Evolutionary conservation across 1,140 invertebrate species (phyloP).

Genomic region (Tribolium castaneum): DNA sequence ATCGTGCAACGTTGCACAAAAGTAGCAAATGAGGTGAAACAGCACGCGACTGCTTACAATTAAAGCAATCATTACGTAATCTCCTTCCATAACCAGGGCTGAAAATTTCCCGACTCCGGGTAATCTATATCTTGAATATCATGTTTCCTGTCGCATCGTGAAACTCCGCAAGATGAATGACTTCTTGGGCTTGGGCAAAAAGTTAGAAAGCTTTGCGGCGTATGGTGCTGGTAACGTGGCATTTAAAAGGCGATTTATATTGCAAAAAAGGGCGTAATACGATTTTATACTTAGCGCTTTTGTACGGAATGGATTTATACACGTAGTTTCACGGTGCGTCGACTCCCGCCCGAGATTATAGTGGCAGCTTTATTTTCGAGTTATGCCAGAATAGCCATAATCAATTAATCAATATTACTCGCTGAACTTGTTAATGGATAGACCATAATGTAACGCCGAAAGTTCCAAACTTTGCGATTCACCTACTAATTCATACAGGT

Average conservation of each 20-base stretch:
- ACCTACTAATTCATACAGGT: slow-evolving; percentile 1
- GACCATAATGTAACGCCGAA: not conserved
- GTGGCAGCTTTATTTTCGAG: not conserved
- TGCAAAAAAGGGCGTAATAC: slow-evolving; percentile 34
- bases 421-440: slow-evolving; percentile 12
- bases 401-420: slow-evolving; percentile 24
- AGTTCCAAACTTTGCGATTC: not conserved
- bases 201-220: slow-evolving; percentile 17
- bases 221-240: slow-evolving; percentile 18
- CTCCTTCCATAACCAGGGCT: not conserved
- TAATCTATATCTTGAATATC: slow-evolving; percentile 36
- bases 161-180: slow-evolving; percentile 30
- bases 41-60: not conserved
- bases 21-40: not conserved
- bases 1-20: not conserved
- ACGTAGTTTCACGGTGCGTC: slow-evolving; percentile 11
- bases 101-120: not conserved
- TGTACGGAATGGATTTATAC: slow-evolving; percentile 31
- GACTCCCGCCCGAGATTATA: not conserved
- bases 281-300: slow-evolving; percentile 38
- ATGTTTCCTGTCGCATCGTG: slow-evolving; percentile 31
- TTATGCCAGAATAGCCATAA: not conserved
- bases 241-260: slow-evolving; percentile 41
- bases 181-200: slow-evolving; percentile 28
- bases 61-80: slow-evolving; percentile 21